Evolutionary conservation across 2,888 invertebrate genomes (phyloP), one percentile per base, ranked within the genome.

Genomic region (Drosophila siamana): DNA sequence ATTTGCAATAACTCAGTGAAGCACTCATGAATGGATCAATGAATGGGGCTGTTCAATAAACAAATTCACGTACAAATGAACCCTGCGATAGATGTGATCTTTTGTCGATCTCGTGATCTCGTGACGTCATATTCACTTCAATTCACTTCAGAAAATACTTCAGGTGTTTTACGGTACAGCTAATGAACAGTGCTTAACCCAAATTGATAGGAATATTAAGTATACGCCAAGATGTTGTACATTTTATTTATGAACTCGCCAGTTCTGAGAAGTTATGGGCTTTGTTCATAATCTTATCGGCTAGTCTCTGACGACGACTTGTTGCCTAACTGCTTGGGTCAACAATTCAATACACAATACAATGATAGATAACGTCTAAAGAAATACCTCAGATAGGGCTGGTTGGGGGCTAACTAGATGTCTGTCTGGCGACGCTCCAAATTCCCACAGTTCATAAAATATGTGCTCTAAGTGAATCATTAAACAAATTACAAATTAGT

Each of bases 401-500:
- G 40, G 28, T 54, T 54, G 16, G 40, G 48, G 30, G 62, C 52
- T 60, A 57, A 62, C 33, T 50, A 54, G 28, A 28, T 28, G 28
- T 11, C 3, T 33, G 33, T 33, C 55, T 47, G 63, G 41, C 36
- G 30, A 56, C 40, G 43, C 46, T 13, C 38, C 33, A 43, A 41
- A 63, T 87, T 84, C 83, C 83, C 83, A 87, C 83, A 84, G 63
- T 68, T 75, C 62, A 73, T 73, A 68, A 77, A 80, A 62, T 33
- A 33, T 33, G 33, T 70, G 68, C 55, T 60, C 69, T 87, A 84
- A 84, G 86, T 84, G 83, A 84, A 84, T 84, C 83, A 84, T 82
- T 84, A 87, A 84, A 84, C 83, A 84, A 84, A 87, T 84, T 84
- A 82, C 82, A 79, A 83, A 84, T 81, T 84, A 87, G 87, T 84